These are phyloP conservation scores for Nowickia ferox DNA, from an alignment of 2,888 invertebrate genomes.

Conservation along the genomic window DNA sequence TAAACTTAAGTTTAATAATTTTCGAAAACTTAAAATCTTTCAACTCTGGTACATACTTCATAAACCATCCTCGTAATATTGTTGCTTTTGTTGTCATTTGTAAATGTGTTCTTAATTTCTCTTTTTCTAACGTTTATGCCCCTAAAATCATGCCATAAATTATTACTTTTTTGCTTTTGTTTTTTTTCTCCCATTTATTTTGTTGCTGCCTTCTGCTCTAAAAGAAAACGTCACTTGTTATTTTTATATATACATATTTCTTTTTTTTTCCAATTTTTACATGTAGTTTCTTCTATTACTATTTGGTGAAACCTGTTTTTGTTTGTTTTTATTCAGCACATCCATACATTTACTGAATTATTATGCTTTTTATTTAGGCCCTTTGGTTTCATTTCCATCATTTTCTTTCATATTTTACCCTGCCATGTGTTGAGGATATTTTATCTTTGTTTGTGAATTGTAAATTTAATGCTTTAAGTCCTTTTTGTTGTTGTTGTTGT, in stretches of 20 bases:
- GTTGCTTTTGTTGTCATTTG: slow-evolving; percentile 44
- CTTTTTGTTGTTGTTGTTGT: not conserved
- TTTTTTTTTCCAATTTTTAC: not conserved
- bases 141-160: slow-evolving; percentile 64
- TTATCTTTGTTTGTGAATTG: slow-evolving; percentile 36
- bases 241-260: not conserved
- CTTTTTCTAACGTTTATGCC: slow-evolving; percentile 39
- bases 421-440: slow-evolving; percentile 15
- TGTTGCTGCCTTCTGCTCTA: not conserved
- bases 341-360: slow-evolving; percentile 4
- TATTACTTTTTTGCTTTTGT: slow-evolving; percentile 24
- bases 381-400: slow-evolving; percentile 52
- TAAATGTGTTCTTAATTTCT: slow-evolving; percentile 50
- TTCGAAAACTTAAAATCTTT: no score
- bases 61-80: slow-evolving; percentile 1
- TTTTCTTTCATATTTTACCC: slow-evolving; percentile 26
- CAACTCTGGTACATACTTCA: not conserved
- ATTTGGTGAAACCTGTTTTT: slow-evolving; percentile 40
- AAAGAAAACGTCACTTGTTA: slow-evolving; percentile 18
- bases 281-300: slow-evolving; percentile 14
- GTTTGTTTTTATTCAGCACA: slow-evolving; percentile 16
- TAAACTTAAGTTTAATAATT: no score
- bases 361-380: slow-evolving; percentile 51
- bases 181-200: slow-evolving; percentile 15
- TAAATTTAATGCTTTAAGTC: slow-evolving; percentile 43